Base-by-base conservation (phyloP, 2,113 vertebrate species). In the Microcebus jonahi region DNA sequence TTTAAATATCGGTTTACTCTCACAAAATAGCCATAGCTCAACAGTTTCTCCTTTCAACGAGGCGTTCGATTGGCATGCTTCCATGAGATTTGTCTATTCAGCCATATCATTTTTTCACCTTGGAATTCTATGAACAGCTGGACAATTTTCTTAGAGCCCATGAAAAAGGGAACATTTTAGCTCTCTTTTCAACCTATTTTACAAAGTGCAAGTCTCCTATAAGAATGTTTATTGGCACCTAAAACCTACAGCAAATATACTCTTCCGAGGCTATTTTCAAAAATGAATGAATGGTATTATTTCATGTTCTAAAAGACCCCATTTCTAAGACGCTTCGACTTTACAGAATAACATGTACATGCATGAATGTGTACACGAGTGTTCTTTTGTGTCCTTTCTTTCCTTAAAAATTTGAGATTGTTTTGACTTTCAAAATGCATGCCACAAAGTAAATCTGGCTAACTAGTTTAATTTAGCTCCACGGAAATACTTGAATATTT, bases 1-100 rank as follows among this genome's bases (percentile, higher is more conserved):
- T 96, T 97, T 95, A 97, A 97, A 97, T 97, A 97, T 98, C 83
- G 1, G 59, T 93, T 97, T 97, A 95, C 96, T 94, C 84, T 96
- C 89, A 95, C 90, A 93, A 97, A 98, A 86, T 89, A 97, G 94
- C 94, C 82, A 57, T 80, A 94, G 95, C 77, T 97, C 93, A 73
- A 89, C 91, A 91, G 93, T 93, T 97, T 96, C 70, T 65, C 75
- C 91, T 97, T 97, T 97, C 82, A 90, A 93, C 3, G 27, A 67
- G 61, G 75, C 91, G 77, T 94, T 97, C 96, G 31, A 63, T 70
- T 98, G 95, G 93, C 94, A 92, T 27, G 89, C 11, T 91, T 75
- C 92, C 96, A 92, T 67, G 50, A 91, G 91, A 91, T 91, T 36
- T 77, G 39, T 90, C 95, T 97, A 71, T 70, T 96, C 96, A 98